Percentiles rank a stretch among this genome's conserved stretches.
These are phyloP conservation scores for Bombyx huttoni DNA, from an alignment of 2,888 invertebrate species.

Conservation along the genomic window DNA sequence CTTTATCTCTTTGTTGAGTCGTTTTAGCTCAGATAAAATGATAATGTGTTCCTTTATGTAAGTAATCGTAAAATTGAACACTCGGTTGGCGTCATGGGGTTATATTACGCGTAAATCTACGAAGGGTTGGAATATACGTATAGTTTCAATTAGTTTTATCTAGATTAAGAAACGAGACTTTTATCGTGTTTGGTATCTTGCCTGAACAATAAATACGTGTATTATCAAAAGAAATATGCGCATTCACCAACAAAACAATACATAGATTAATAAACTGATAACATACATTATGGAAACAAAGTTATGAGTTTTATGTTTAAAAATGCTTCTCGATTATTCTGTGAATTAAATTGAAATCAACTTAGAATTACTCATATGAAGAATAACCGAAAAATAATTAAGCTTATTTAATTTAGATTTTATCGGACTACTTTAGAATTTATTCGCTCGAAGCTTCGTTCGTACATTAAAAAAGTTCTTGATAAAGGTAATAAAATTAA, in stretches of 20 bases:
- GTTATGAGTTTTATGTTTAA: too few relatives aligned
- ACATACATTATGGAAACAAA: neutral
- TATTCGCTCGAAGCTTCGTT: too few relatives aligned
- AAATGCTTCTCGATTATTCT: too few relatives aligned
- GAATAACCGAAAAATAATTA: too few relatives aligned
- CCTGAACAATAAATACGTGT: neutral
- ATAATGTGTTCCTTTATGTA: conserved; percentile 61
- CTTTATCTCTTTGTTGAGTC: conserved; percentile 62
- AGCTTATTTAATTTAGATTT: too few relatives aligned
- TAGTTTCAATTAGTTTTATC: neutral
- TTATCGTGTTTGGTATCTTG: neutral
- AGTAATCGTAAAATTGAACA: conserved; percentile 48
- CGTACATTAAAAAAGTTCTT: too few relatives aligned
- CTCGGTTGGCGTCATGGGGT: conserved; percentile 43
- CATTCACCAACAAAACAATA: neutral
- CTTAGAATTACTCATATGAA: too few relatives aligned
- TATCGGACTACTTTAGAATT: too few relatives aligned
- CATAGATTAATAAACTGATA: neutral
- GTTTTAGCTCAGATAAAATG: conserved; percentile 59
- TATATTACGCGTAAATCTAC: conserved; percentile 26
- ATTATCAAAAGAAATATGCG: neutral
- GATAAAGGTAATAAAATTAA: too few relatives aligned
- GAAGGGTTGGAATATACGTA: conserved; percentile 15
- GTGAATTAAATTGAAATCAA: too few relatives aligned
- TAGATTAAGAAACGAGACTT: neutral